Conservation (phyloP, 1,140 invertebrate genomes). For the Drosophila dunni region DNA sequence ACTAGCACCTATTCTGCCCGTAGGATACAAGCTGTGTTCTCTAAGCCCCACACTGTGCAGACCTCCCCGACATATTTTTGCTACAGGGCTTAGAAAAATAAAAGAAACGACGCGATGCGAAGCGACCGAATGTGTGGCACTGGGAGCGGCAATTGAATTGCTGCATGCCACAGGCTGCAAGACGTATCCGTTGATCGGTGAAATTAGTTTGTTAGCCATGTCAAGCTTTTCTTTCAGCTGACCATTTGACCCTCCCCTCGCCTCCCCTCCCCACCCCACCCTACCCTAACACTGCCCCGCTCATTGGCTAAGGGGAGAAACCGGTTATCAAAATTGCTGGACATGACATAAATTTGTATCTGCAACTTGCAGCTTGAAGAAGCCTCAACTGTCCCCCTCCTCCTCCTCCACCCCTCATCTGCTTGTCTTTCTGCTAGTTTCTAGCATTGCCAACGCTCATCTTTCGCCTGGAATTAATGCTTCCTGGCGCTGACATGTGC, state of each 20-base stretch:
- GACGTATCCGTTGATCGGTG: constrained; percentile 49
- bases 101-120: background rate
- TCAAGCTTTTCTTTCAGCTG: constrained; percentile 51
- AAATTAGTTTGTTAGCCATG: constrained; percentile 69
- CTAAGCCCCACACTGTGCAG: no score
- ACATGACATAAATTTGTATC: constrained; percentile 78
- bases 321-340: constrained; percentile 69
- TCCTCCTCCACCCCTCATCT: no score
- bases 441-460: constrained; percentile 65
- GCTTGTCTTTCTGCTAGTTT: constrained; percentile 12
- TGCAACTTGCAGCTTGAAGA: constrained; percentile 38
- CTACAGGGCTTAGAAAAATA: no score
- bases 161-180: constrained; percentile 17
- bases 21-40: no score
- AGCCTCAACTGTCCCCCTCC: no score
- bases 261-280: constrained; percentile 17
- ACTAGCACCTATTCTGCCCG: no score
- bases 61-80: no score
- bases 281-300: background rate
- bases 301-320: constrained; percentile 16
- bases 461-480: constrained; percentile 75
- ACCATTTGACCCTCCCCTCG: constrained; percentile 17
- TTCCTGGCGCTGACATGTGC: constrained; percentile 74
- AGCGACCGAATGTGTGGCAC: background rate
- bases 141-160: constrained; percentile 34